phyloP scores from a whole-genome alignment of 2,888 invertebrate species.

The Agrilus cyanescens region DNA sequence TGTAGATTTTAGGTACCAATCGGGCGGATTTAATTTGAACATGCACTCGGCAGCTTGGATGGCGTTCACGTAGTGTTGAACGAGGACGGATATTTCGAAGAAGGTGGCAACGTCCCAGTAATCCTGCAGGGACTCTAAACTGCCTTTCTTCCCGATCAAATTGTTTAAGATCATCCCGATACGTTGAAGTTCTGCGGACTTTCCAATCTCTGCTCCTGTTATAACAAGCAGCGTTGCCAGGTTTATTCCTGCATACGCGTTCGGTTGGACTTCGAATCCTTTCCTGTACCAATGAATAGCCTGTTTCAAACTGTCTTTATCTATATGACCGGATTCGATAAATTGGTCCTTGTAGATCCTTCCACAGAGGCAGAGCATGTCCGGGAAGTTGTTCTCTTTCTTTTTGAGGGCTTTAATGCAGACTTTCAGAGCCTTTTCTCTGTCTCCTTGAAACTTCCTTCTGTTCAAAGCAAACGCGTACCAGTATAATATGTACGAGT shows the following conservation, averaged over 20 bases:
- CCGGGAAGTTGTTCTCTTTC: constrained; percentile 91
- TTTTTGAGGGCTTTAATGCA: constrained; percentile 81
- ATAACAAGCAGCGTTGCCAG: constrained; percentile 93
- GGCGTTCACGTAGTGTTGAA: constrained; percentile 93
- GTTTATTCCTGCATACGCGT: constrained; percentile 97
- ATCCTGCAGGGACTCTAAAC: constrained; percentile 80
- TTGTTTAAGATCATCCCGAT: constrained; percentile 93
- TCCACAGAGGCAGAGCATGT: constrained; percentile 94
- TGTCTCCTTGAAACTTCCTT: constrained; percentile 85
- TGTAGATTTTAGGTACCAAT: constrained; percentile 94
- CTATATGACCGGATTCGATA: constrained; percentile 87
- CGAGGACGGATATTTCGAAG: constrained; percentile 95
- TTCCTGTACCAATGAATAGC: constrained; percentile 97
- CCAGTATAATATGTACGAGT: constrained; percentile 82
- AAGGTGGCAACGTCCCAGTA: constrained; percentile 99
- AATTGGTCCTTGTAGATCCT: constrained; percentile 96
- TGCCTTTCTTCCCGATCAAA: constrained; percentile 95
- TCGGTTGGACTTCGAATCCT: constrained; percentile 95
- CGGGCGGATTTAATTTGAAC: constrained; percentile 82
- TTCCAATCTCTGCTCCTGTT: constrained; percentile 88
- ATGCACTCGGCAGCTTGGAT: constrained; percentile 92
- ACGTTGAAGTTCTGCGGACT: constrained; percentile 81
- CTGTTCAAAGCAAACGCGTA: constrained; percentile 97
- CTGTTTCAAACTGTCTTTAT: constrained; percentile 74
- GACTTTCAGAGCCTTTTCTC: constrained; percentile 85